Conservation (phyloP, 2,797 vertebrate species). For the Champsocephalus gunnari region DNA sequence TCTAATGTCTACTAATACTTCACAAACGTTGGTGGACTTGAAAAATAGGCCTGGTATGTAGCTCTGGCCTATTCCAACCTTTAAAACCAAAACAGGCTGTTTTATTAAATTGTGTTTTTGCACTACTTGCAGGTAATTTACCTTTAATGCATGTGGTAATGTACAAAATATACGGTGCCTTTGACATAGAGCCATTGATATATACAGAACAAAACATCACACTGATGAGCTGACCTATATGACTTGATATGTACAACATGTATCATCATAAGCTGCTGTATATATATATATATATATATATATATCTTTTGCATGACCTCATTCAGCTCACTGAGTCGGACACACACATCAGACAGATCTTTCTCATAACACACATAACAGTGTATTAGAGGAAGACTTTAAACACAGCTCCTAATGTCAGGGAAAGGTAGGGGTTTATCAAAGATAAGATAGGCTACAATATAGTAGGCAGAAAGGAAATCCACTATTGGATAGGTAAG, state of each 20-base stretch:
- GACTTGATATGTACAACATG: neutral
- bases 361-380: neutral
- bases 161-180: neutral
- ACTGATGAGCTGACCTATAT: neutral
- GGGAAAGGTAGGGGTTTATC: neutral
- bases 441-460: constrained; percentile 18
- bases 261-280: neutral
- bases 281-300: neutral
- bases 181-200: neutral
- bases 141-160: neutral
- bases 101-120: neutral
- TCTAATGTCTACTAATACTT: neutral
- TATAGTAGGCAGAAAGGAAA: constrained; percentile 4
- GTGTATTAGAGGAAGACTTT: neutral
- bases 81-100: neutral
- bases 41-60: neutral
- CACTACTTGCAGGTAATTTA: neutral
- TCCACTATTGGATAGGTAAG: constrained; percentile 9
- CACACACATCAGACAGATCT: constrained; percentile 5
- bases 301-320: constrained; percentile 22
- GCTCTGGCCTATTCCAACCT: neutral
- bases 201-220: neutral
- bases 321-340: constrained; percentile 23
- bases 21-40: neutral
- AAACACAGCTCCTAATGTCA: neutral